Percentiles rank a stretch among this genome's conserved stretches.
Conservation (phyloP, 2,888 invertebrate species). For the Balanococcus diminutus region DNA sequence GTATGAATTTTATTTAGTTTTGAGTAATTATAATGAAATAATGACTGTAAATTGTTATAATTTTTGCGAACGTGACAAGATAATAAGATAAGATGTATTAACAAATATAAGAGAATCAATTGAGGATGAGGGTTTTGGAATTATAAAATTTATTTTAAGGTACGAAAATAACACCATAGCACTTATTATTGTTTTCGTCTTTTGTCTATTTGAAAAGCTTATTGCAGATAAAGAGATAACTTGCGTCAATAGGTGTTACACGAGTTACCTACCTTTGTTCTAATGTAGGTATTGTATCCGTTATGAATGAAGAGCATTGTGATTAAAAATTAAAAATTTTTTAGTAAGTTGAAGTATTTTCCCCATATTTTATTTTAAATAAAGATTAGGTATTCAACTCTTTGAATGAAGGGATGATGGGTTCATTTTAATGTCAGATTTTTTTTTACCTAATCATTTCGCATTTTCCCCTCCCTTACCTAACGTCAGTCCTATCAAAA, state of each 20-base stretch:
- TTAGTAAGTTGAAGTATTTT: no score
- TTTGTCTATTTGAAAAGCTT: not conserved
- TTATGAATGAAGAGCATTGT: not conserved
- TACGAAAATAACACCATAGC: not conserved
- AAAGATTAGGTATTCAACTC: no score
- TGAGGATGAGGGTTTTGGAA: not conserved
- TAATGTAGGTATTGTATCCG: not conserved
- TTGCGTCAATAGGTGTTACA: not conserved
- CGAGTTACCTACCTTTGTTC: not conserved
- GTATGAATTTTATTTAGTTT: not conserved
- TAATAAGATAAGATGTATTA: not conserved
- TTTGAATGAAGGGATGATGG: no score
- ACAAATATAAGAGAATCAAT: constrained; percentile 21
- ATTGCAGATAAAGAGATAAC: not conserved
- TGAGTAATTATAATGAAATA: not conserved
- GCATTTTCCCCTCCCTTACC: no score
- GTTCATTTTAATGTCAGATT: no score
- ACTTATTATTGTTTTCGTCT: not conserved
- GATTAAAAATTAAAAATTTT: no score
- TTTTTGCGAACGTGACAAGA: not conserved
- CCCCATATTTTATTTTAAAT: no score
- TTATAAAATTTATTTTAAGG: not conserved
- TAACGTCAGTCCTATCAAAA: no score
- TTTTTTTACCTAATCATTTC: no score
- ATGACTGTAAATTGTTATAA: not conserved